Evolutionary conservation across 2,113 vertebrate genomes (phyloP), one percentile per base, ranked within the genome.

Genomic region (Lathamus discolor): DNA sequence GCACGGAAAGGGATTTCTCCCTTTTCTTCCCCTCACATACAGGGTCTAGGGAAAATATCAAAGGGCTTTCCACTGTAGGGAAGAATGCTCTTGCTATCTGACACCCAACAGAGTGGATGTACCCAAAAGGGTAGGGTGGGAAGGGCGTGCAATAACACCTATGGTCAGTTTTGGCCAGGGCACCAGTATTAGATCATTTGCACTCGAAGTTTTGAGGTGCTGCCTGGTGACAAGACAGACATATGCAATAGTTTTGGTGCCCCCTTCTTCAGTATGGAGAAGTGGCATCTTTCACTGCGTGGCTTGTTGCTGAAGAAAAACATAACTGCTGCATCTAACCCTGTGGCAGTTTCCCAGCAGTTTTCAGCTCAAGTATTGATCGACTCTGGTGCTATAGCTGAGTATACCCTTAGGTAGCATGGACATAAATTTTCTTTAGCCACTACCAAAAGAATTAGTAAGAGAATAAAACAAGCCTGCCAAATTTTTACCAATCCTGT

Each of bases 361-460:
- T 64, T 94, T 90, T 75, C 82, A 64, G 69, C 64, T 82, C 44
- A 90, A 46, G 9, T 76, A 79, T 95, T 69, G 88, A 94, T 90
- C 1, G 0, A 1, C 25, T 88, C 57, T 83, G n/a, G 49, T 76
- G 22, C 79, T 69, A 29, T 52, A 90, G 52, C 35, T 39, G 24
- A 93, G 11, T 27, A 31, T 33, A 49, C 12, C 35, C 44, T 66
- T 61, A 83, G 62, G 63, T 35, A 85, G 12, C 15, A 48, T 13
- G 28, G 22, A 46, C 29, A 25, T 66, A 23, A 23, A 12, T 24
- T 55, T 69, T 70, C 88, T 92, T 79, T 48, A 76, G 31, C 16
- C 22, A 5, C 88, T 77, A 66, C 37, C n/a, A 33, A 74, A 93
- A 80, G 59, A 80, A 83, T 7, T 27, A 80, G 49, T 39, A 80